A percentile compares a stretch with the other conserved stretches of the same genome.
These are phyloP conservation scores for Cataglyphis altisquamis DNA, from an alignment of 2,888 invertebrate genomes.

Conservation along the genomic window DNA sequence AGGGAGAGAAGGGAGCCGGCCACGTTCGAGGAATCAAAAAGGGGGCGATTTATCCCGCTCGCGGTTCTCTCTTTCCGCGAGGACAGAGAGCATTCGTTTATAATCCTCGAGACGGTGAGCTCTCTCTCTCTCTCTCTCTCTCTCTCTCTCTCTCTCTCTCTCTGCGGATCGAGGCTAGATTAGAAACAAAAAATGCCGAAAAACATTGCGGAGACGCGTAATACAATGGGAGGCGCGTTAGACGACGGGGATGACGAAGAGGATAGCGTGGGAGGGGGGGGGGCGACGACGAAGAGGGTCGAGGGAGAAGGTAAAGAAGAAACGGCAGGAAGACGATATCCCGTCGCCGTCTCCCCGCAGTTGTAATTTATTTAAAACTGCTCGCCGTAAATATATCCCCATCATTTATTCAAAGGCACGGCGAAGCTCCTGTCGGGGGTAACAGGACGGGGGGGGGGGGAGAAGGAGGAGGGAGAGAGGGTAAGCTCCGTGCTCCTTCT, in stretches of 20 bases:
- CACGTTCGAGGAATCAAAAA: constrained; percentile 28
- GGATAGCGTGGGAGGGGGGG: constrained; percentile 33
- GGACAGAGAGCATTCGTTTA: constrained; percentile 60
- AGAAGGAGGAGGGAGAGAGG: constrained; percentile 47
- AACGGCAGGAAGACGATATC: constrained; percentile 78
- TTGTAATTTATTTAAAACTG: constrained; percentile 86
- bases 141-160: constrained; percentile 45
- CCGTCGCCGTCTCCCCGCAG: constrained; percentile 84
- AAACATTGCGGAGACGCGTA: constrained; percentile 63
- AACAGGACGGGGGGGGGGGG: constrained; percentile 6
- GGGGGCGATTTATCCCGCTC: constrained; percentile 47
- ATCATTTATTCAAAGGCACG: constrained; percentile 84
- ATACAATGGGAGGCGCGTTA: constrained; percentile 50
- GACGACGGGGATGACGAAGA: constrained; percentile 54
- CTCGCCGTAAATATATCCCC: constrained; percentile 86
- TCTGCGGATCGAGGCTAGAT: constrained; percentile 59
- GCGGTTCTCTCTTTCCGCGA: constrained; percentile 52
- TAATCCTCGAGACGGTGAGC: constrained; percentile 65
- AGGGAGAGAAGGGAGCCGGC: background rate
- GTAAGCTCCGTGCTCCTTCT: constrained; percentile 79
- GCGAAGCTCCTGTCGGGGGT: constrained; percentile 68
- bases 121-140: constrained; percentile 45
- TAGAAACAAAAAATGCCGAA: constrained; percentile 69
- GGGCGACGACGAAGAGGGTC: constrained; percentile 36
- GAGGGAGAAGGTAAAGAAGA: constrained; percentile 57